These are phyloP conservation scores for Nemotelus pantherinus DNA, from an alignment of 2,888 invertebrate genomes.

Conservation along the genomic window DNA sequence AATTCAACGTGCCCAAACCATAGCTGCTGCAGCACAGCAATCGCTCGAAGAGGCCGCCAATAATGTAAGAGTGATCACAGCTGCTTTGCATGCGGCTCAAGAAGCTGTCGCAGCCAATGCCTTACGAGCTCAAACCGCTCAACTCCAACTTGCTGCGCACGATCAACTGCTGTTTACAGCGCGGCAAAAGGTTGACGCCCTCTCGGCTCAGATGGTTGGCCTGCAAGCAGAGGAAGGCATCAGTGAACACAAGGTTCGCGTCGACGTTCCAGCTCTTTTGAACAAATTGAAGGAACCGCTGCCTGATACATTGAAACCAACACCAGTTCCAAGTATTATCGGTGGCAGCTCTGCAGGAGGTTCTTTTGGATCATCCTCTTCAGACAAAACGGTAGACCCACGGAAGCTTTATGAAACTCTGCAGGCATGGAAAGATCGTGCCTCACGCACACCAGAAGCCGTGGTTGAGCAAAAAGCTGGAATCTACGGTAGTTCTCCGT, in stretches of 20 bases:
- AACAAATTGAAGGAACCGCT: slow-evolving; percentile 59
- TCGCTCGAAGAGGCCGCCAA: slow-evolving; percentile 62
- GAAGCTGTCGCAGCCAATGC: slow-evolving; percentile 63
- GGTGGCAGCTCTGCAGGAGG: background rate
- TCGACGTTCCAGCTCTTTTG: slow-evolving; percentile 58
- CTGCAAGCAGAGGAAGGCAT: slow-evolving; percentile 63
- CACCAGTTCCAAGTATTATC: slow-evolving; percentile 58
- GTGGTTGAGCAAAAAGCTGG: background rate
- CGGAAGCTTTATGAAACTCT: slow-evolving; percentile 7
- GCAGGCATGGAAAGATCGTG: slow-evolving; percentile 24
- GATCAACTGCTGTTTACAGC: slow-evolving; percentile 64
- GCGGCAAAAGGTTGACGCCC: slow-evolving; percentile 63
- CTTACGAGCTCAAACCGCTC: slow-evolving; percentile 63
- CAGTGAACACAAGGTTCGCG: slow-evolving; percentile 56
- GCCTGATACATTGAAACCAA: slow-evolving; percentile 57
- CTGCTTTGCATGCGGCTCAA: slow-evolving; percentile 62
- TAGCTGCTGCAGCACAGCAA: slow-evolving; percentile 61
- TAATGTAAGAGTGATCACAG: slow-evolving; percentile 61
- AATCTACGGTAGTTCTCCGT: background rate
- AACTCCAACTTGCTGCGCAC: slow-evolving; percentile 63
- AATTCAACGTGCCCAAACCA: slow-evolving; percentile 61
- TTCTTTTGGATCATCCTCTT: background rate
- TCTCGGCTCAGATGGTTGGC: slow-evolving; percentile 64
- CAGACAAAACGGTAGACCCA: slow-evolving; percentile 2
- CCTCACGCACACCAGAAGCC: background rate